Conservation (phyloP, 2,888 invertebrate species). For the Trissoscelio sp. region DNA sequence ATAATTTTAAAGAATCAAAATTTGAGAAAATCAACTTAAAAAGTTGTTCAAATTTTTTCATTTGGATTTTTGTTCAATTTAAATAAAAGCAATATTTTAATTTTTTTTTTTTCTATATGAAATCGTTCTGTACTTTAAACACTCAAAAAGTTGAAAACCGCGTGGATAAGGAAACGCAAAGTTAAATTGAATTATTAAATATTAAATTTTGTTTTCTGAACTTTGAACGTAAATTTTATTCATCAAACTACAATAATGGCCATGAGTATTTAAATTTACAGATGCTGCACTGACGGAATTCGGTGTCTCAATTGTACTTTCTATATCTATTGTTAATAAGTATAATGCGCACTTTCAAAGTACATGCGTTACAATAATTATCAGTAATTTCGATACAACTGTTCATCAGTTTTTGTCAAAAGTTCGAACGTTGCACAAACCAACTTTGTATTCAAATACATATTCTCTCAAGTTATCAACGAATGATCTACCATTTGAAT, state of each 20-base stretch:
- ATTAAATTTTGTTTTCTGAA: neutral
- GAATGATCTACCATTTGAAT: neutral
- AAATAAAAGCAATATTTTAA: too few species aligned
- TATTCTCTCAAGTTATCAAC: too few species aligned
- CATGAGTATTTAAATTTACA: conserved; percentile 36
- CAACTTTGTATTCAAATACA: too few species aligned
- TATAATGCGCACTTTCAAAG: conserved; percentile 30
- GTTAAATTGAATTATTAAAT: neutral
- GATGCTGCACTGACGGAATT: conserved; percentile 20
- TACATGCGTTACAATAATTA: conserved; percentile 23
- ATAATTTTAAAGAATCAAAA: too few species aligned
- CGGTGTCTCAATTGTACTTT: conserved; percentile 29
- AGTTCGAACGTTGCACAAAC: neutral
- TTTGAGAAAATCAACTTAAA: too few species aligned
- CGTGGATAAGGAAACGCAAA: too few species aligned
- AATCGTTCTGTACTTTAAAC: too few species aligned
- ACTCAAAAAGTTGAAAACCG: too few species aligned
- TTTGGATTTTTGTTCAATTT: too few species aligned
- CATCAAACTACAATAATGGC: conserved; percentile 29
- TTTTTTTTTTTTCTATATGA: too few species aligned
- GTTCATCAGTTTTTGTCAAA: neutral
- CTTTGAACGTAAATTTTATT: conserved; percentile 27
- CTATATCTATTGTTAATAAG: conserved; percentile 29
- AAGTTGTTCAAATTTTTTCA: too few species aligned
- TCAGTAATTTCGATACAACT: conserved; percentile 1